Conservation (phyloP, 2,888 invertebrate species). For the Agrotis exclamationis region DNA sequence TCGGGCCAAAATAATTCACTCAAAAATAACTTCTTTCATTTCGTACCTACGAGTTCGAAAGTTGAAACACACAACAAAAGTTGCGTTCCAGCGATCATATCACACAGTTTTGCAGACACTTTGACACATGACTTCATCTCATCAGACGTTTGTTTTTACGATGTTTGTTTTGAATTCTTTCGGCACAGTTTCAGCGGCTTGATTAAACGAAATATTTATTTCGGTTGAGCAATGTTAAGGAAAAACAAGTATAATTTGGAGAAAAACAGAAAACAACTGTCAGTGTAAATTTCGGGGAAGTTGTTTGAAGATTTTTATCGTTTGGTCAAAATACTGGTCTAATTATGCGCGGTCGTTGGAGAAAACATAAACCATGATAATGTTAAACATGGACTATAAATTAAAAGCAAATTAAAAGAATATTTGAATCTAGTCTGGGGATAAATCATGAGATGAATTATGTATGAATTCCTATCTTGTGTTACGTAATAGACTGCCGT, state of each 20-base stretch:
- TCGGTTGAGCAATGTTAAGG: slow-evolving; percentile 52
- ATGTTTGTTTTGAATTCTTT: slow-evolving; percentile 77
- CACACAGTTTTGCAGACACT: slow-evolving; percentile 63
- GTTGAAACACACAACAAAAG: slow-evolving; percentile 59
- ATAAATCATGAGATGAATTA: slow-evolving; percentile 48
- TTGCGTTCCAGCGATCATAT: slow-evolving; percentile 63
- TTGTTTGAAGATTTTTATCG: slow-evolving; percentile 63
- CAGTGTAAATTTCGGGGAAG: slow-evolving; percentile 63
- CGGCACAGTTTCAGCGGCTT: slow-evolving; percentile 69
- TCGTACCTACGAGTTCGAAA: slow-evolving; percentile 50
- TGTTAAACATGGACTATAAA: slow-evolving; percentile 50
- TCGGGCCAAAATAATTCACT: slow-evolving; percentile 44
- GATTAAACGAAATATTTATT: slow-evolving; percentile 72
- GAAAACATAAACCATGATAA: slow-evolving; percentile 59
- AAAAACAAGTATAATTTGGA: slow-evolving; percentile 66
- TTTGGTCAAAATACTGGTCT: slow-evolving; percentile 50
- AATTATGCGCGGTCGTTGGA: slow-evolving; percentile 56
- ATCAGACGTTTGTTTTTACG: slow-evolving; percentile 74
- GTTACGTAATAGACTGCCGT: slow-evolving; percentile 12
- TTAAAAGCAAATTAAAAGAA: slow-evolving; percentile 50
- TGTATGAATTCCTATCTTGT: slow-evolving; percentile 25
- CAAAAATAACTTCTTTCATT: slow-evolving; percentile 59
- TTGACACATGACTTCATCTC: slow-evolving; percentile 66
- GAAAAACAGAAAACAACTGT: slow-evolving; percentile 65
- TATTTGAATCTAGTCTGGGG: slow-evolving; percentile 41